Conservation (phyloP, 2,797 vertebrate species). For the Antrozous pallidus region DNA sequence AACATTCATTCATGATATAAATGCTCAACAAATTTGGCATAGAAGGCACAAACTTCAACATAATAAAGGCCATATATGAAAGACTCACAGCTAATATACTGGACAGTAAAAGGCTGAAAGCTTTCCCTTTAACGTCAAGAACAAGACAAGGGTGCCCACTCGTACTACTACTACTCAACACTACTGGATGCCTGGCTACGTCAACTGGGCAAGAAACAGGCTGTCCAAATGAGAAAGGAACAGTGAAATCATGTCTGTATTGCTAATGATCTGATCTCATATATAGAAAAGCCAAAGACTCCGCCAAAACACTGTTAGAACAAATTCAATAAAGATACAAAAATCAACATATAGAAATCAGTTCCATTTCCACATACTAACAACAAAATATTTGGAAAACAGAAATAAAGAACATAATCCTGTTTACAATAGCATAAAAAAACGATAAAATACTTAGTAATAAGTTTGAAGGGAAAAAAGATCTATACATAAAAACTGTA, state of each 20-base stretch:
- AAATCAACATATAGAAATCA: background rate
- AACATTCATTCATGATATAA: background rate
- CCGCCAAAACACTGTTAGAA: background rate
- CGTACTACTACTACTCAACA: background rate
- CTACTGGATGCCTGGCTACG: background rate
- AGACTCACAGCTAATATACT: background rate
- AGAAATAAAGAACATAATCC: background rate
- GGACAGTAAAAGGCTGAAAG: background rate
- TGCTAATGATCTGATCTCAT: background rate
- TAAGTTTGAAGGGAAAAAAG: background rate
- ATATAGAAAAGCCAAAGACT: background rate
- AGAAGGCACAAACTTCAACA: background rate
- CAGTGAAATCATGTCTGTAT: background rate
- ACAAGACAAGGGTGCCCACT: background rate
- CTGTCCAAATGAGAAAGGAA: background rate
- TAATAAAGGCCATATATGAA: background rate
- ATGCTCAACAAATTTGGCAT: background rate
- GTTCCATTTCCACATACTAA: background rate
- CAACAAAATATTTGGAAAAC: background rate
- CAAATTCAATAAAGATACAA: background rate
- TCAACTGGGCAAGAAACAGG: background rate
- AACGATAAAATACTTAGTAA: background rate
- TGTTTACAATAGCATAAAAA: background rate
- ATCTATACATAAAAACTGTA: background rate
- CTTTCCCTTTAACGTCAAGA: background rate